Evolutionary conservation across 1,140 invertebrate genomes (phyloP), one percentile per base, ranked within the genome.

Genomic region (Listronotus oregonensis): DNA sequence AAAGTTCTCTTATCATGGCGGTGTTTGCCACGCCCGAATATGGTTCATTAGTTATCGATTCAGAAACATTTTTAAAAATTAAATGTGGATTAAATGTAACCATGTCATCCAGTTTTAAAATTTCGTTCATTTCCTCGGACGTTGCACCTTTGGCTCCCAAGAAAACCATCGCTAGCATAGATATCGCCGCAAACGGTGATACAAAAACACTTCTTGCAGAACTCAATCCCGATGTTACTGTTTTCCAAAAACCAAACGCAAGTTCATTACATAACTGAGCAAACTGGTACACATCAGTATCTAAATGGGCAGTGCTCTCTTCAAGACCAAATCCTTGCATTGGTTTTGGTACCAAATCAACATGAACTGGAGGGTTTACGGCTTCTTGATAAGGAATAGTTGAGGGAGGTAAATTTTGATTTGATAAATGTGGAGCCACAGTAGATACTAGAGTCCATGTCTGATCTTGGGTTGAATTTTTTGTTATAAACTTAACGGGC

Each of bases 31-130:
- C 86, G 1, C 90, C 90, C 18, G 86, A 85, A 32, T 83, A 80
- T 15, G 85, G 58, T 1, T 80, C 77, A 1, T 81, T 84, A 52
- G 85, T 82, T 42, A 90, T 86, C 0, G 89, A 89, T 69, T 92
- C 90, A 0, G 90, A 91, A 1, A 94, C 87, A 75, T 93, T 93
- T 76, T 90, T 89, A 59, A 93, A 88, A 0, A 92, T 88, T 65
- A 93, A 82, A 76, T 94, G 92, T 0, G 92, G 92, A 80, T 94
- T 94, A 69, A 94, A 94, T 0, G 90, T 91, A 0, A 92, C 87
- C 83, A 93, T 91, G 65, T 94, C 91, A 73, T 94, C 92, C 7
- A 95, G 79, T 69, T 89, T 88, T 0, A 95, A 81, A 11, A 94
- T 84, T 67, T 93, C 90, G 73, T 94, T 94, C 88, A 95, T 93